Evolutionary conservation across 2,113 vertebrate genomes (phyloP), one percentile per base, ranked within the genome.

Genomic region (Pollimyrus isidori): DNA sequence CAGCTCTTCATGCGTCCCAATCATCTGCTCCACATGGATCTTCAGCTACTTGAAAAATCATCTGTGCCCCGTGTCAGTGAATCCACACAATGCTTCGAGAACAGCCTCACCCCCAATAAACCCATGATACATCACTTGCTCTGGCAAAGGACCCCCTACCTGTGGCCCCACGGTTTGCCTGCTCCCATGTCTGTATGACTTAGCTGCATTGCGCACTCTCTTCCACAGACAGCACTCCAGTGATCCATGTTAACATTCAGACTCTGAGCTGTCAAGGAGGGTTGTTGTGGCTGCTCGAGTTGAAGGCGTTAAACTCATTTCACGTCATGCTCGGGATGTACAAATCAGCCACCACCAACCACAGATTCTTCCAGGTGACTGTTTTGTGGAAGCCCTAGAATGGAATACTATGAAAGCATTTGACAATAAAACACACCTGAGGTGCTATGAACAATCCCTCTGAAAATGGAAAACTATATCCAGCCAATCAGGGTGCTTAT

Each of bases 21-120:
- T 89, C 85, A 83, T 35, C 89, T 83, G 85, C 48, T 49, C 48
- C 48, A 88, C 89, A 87, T 89, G 88, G 90, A 13, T 49, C 46
- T 76, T 87, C 73, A 90, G 80, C 62, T 69, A 82, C 50, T 86
- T 87, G 65, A 87, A 30, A 80, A 89, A 30, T 39, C 50, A 88
- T 50, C 52, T 42, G 62, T 50, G 88, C 87, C 35, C 35, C 5
- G 2, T 42, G 73, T 80, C 4, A 42, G 35, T 42, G 73, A 39
- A 39, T 30, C 13, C 39, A 26, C 19, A 45, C 9, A 73, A 26
- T 30, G 7, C 26, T 76, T 17, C 15, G 45, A 80, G 65, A 4
- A 19, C 46, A 89, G 26, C 89, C 83, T 45, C 56, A 83, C 7
- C 84, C 48, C 19, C 56, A 62, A 46, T n/a, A 87, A 53, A 76